Evolutionary conservation across 2,888 invertebrate species (phyloP), one percentile per base, ranked within the genome.

Genomic region (Papilio protenor): DNA sequence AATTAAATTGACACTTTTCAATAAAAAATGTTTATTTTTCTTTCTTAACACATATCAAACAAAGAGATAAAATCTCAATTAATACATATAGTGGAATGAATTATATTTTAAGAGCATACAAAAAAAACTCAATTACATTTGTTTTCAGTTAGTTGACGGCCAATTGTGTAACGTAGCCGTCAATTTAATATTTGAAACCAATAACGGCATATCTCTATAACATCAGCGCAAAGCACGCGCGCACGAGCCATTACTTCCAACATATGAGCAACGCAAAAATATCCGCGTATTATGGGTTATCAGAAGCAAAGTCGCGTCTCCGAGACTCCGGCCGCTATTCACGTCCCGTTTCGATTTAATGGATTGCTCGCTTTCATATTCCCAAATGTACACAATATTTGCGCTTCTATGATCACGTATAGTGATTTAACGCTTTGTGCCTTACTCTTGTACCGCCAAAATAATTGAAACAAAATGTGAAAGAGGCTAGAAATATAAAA

Each of bases 251-350:
- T 94, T 94, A 94, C 94, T 94, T 94, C 92, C 94, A 91, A 94
- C 94, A 92, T 94, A 94, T 94, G 94, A 94, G 94, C 93, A 94
- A 92, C 91, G 93, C 92, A 94, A 93, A 94, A 94, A 94, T 94
- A 94, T 94, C 94, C 92, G 92, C 91, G 94, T 92, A 94, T 94
- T 94, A 94, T 92, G 90, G 94, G 92, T 94, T 94, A 94, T 94
- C 94, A 94, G 91, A 92, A 88, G 89, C 82, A 90, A 92, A 89
- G 92, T 88, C 90, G 91, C 92, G 93, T 91, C 90, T 84, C 88
- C 87, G 80, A 81, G 81, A 81, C 80, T 84, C 82, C 83, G 82
- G 81, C 86, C 87, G 88, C 89, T 90, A 92, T 92, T 92, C 91
- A 92, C 87, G 88, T 89, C 90, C 87, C 89, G 87, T 86, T 87